Percentiles rank a stretch among this genome's conserved stretches.
phyloP scores from a whole-genome alignment of 2,113 vertebrate species.

The Eclectus roratus region DNA sequence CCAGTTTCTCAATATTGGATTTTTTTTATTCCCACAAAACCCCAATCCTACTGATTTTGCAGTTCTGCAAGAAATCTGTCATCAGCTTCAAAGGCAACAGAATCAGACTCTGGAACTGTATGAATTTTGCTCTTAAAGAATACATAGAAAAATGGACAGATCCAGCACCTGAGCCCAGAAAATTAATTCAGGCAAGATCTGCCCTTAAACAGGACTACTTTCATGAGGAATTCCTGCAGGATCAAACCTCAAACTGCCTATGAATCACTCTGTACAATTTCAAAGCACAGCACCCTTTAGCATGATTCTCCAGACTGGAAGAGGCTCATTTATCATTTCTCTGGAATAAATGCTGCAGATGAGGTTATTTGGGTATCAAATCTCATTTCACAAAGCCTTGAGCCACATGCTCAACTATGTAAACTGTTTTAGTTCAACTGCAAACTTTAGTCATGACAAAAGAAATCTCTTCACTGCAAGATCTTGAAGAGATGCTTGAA shows the following conservation, averaged over 20 bases:
- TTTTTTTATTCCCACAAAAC: conserved; percentile 23
- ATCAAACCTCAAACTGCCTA: background rate
- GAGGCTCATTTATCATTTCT: background rate
- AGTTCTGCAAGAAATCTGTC: background rate
- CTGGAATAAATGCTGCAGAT: background rate
- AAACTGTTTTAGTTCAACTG: background rate
- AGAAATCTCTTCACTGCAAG: background rate
- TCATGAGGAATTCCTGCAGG: background rate
- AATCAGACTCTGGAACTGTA: background rate
- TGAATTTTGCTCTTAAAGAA: background rate
- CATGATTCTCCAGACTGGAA: background rate
- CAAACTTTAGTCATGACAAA: background rate
- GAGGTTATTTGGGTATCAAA: conserved; percentile 1
- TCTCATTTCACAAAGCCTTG: conserved; percentile 3
- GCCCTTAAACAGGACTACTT: background rate
- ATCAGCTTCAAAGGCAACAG: conserved; percentile 7
- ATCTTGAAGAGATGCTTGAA: background rate
- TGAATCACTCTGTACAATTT: background rate
- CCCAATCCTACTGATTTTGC: background rate
- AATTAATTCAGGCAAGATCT: background rate
- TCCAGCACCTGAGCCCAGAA: background rate
- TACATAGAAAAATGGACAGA: background rate
- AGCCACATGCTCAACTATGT: background rate
- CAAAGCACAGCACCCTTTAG: background rate
- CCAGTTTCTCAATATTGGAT: background rate